phyloP scores from a whole-genome alignment of 92 coral and sea anemone species.

The Epizoanthus rinbou region DNA sequence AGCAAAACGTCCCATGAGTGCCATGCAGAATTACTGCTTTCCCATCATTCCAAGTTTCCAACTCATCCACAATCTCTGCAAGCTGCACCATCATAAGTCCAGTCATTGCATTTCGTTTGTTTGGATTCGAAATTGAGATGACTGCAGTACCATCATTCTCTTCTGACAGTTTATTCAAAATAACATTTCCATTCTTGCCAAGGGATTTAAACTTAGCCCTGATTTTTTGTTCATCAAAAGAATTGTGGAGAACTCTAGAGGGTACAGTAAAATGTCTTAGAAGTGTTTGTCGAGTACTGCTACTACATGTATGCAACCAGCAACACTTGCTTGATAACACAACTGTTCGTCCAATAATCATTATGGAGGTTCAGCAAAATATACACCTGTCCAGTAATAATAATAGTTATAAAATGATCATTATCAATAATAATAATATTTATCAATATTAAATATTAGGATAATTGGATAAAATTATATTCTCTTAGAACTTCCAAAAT shows the following conservation, averaged over 20 bases:
- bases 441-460: no score
- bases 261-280: not conserved
- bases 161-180: constrained; percentile 46
- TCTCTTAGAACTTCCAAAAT: no score
- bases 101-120: constrained; percentile 81
- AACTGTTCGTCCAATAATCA: no score
- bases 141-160: constrained; percentile 65
- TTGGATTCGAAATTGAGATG: constrained; percentile 66
- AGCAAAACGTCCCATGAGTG: constrained; percentile 76
- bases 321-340: no score
- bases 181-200: constrained; percentile 66
- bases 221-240: constrained; percentile 62
- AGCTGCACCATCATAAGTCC: constrained; percentile 92
- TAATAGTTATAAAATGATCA: no score
- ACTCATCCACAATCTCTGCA: constrained; percentile 86
- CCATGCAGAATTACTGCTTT: constrained; percentile 83
- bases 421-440: no score
- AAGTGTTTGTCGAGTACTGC: no score
- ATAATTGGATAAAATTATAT: no score
- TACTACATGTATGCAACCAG: no score
- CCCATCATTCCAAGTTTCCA: constrained; percentile 85
- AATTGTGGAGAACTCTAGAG: not conserved
- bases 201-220: constrained; percentile 55
- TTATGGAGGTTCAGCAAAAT: no score
- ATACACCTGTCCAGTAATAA: no score